Percentiles rank a stretch among this genome's conserved stretches.
phyloP scores from a whole-genome alignment of 2,888 invertebrate genomes.

The Drymonia ruficornis region DNA sequence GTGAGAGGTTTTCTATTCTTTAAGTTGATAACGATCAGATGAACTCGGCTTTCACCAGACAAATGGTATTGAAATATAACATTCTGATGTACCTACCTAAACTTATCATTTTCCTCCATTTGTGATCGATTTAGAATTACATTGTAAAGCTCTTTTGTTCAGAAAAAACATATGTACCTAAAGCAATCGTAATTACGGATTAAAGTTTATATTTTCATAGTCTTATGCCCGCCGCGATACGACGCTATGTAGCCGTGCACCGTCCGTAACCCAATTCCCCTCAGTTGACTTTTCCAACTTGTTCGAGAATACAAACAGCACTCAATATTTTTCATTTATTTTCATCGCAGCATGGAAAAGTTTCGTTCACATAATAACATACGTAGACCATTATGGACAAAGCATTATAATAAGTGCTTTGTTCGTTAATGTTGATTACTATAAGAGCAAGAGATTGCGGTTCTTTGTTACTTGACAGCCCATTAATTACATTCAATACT shows the following conservation, averaged over 20 bases:
- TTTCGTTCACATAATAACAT: background rate
- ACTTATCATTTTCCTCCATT: too few species aligned
- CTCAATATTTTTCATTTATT: slow-evolving; percentile 1
- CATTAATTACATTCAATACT: background rate
- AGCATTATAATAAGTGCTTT: background rate
- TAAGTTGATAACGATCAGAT: too few species aligned
- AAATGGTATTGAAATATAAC: too few species aligned
- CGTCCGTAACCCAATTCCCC: background rate
- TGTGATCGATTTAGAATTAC: too few species aligned
- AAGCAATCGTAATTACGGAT: too few species aligned
- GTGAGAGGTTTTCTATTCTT: too few species aligned
- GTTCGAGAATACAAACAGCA: background rate
- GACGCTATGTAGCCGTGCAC: background rate
- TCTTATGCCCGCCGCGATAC: background rate
- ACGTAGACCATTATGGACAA: background rate
- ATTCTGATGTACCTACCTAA: too few species aligned
- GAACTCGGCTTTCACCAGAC: too few species aligned
- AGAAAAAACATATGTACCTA: too few species aligned
- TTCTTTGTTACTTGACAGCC: background rate
- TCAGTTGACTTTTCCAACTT: background rate
- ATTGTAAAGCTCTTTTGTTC: too few species aligned
- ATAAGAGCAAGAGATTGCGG: background rate
- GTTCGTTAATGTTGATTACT: background rate
- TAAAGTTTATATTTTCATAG: too few species aligned
- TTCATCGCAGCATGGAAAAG: background rate